Evolutionary conservation across 2,113 vertebrate genomes (phyloP), one percentile per base, ranked within the genome.

Genomic region (Ammodytes marinus): DNA sequence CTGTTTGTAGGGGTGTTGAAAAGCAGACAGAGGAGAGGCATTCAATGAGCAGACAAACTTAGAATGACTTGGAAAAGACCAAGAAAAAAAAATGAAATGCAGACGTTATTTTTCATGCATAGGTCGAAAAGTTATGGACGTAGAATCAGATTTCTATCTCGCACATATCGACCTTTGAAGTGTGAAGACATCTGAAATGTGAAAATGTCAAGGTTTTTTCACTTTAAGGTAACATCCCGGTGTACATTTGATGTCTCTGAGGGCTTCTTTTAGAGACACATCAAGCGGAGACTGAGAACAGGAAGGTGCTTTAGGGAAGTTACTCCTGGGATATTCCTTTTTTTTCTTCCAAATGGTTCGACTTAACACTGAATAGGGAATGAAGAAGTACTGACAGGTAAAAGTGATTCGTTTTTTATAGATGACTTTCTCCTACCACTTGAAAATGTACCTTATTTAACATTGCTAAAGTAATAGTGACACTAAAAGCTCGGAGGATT

Each of bases 171-270:
- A 65, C 9, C 40, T 59, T 69, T 17, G 13, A 19, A 52, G 17
- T 27, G 3, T 19, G 8, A 71, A 60, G 42, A 39, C 42, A 17
- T 12, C 43, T 64, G 45, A 61, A 47, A 64, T 49, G 27, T 67
- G 42, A 8, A 79, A 75, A 82, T 71, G 47, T 60, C 61, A 69
- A 63, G 19, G 17, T 61, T 55, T 68, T 27, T 27, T n/a, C 37
- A 35, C 43, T 45, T 57, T 40, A 47, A 71, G 57, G 43, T 45
- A 27, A 76, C 70, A 65, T 65, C 46, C 3, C 39, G 59, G 27
- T 40, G 15, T 49, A 1, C 61, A 17, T 63, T 37, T 68, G 61
- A 72, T 57, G 43, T 61, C 52, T 57, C 19, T 10, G 6, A 0
- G 2, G 52, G 42, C 14, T 78, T 74, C 11, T 53, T 63, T 46